Evolutionary conservation across 2,888 invertebrate genomes (phyloP).

Genomic region (Cremastinae sp.): DNA sequence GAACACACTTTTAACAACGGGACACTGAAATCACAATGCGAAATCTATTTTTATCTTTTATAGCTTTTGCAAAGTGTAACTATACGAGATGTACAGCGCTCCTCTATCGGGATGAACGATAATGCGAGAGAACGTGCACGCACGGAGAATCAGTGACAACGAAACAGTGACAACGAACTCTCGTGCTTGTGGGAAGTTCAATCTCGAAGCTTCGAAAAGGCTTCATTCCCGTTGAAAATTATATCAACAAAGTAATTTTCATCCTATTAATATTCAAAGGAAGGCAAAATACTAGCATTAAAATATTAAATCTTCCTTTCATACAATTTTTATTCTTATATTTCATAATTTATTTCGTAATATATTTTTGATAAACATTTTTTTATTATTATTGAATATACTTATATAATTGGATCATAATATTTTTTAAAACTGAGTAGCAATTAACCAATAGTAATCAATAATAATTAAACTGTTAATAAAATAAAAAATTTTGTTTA

Average conservation of each 20-base stretch:
- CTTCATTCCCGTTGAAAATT: not conserved
- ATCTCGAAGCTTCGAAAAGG: constrained; percentile 22
- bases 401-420: no score
- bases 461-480: not conserved
- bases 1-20: constrained; percentile 3
- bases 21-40: not conserved
- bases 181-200: constrained; percentile 28
- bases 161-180: constrained; percentile 49
- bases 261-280: no score
- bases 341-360: no score
- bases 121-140: constrained; percentile 17
- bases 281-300: no score
- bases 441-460: no score
- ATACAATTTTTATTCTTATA: no score
- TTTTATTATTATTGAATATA: no score
- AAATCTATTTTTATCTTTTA: constrained; percentile 41
- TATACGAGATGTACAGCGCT: constrained; percentile 21
- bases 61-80: constrained; percentile 33
- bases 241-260: not conserved
- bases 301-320: no score
- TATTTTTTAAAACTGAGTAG: no score
- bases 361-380: no score
- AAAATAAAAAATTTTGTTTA: not conserved
- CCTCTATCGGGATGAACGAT: constrained; percentile 27
- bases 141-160: not conserved